Conservation (phyloP, 1,140 invertebrate genomes). For the Ceratina australensis region DNA sequence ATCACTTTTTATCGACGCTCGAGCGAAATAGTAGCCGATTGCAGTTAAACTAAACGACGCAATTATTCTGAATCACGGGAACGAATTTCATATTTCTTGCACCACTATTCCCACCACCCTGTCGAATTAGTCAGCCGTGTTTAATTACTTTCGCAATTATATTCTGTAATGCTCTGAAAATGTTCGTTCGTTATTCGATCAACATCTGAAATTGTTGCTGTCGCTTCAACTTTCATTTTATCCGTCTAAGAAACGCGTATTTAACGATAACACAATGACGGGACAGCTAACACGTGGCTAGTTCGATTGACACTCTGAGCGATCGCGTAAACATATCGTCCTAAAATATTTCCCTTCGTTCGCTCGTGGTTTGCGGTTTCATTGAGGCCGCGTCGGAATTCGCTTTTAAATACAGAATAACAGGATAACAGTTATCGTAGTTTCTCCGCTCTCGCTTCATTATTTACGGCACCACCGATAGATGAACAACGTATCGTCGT, state of each 20-base stretch:
- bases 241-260: neutral
- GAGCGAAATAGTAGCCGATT: too few relatives aligned
- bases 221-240: neutral
- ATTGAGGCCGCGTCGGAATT: neutral
- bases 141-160: neutral
- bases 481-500: neutral
- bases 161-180: neutral
- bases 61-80: constrained; percentile 48
- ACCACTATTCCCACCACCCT: neutral
- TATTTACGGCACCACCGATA: neutral
- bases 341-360: constrained; percentile 6
- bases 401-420: constrained; percentile 5
- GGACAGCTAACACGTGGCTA: neutral
- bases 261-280: constrained; percentile 13
- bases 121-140: neutral
- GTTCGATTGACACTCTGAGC: neutral
- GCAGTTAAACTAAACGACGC: too few relatives aligned
- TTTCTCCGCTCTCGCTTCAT: neutral
- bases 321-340: neutral
- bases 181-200: too few relatives aligned
- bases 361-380: constrained; percentile 28
- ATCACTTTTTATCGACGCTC: too few relatives aligned
- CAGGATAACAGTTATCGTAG: constrained; percentile 15
- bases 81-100: neutral
- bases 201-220: neutral